Percentiles rank a stretch among this genome's conserved stretches.
These are phyloP conservation scores for Sebastes minor DNA, from an alignment of 2,797 vertebrate species.

Conservation along the genomic window DNA sequence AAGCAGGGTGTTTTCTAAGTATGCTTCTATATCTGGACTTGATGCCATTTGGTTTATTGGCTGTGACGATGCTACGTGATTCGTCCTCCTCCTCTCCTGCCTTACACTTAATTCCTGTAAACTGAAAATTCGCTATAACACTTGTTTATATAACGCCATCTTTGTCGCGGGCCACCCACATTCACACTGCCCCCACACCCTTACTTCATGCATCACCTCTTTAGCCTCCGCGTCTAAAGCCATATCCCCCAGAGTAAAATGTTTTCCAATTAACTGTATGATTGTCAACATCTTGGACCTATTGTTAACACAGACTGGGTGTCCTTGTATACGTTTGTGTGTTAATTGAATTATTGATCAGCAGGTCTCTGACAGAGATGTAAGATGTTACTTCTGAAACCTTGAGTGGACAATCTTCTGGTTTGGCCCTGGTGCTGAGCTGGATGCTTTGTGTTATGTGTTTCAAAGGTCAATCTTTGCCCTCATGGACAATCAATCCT, in stretches of 20 bases:
- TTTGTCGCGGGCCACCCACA: slow-evolving; percentile 68
- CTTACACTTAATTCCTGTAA: slow-evolving; percentile 52
- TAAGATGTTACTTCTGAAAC: slow-evolving; percentile 34
- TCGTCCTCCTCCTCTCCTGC: slow-evolving; percentile 35
- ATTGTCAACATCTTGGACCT: slow-evolving; percentile 27
- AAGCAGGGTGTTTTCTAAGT: slow-evolving; percentile 33
- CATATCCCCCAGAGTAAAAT: slow-evolving; percentile 49
- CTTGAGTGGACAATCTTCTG: slow-evolving; percentile 29
- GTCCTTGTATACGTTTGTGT: slow-evolving; percentile 26
- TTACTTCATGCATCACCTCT: slow-evolving; percentile 68
- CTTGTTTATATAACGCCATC: slow-evolving; percentile 64
- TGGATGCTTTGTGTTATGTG: slow-evolving; percentile 10
- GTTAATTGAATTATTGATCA: slow-evolving; percentile 66
- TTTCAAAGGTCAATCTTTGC: slow-evolving; percentile 64
- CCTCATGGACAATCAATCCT: slow-evolving; percentile 29
- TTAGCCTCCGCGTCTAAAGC: slow-evolving; percentile 55
- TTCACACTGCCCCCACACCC: slow-evolving; percentile 68
- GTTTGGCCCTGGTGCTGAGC: slow-evolving; percentile 9
- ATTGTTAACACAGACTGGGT: slow-evolving; percentile 25
- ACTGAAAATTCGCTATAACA: slow-evolving; percentile 63
- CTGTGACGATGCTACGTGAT: slow-evolving; percentile 34
- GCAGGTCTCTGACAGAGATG: slow-evolving; percentile 34
- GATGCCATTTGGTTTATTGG: slow-evolving; percentile 56
- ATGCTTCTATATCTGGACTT: slow-evolving; percentile 40
- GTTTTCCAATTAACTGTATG: slow-evolving; percentile 44